A percentile compares a stretch with the other conserved stretches of the same genome.
Evolutionary conservation across 2,888 invertebrate genomes (phyloP).

Genomic region (Drosophila fulvimacula): DNA sequence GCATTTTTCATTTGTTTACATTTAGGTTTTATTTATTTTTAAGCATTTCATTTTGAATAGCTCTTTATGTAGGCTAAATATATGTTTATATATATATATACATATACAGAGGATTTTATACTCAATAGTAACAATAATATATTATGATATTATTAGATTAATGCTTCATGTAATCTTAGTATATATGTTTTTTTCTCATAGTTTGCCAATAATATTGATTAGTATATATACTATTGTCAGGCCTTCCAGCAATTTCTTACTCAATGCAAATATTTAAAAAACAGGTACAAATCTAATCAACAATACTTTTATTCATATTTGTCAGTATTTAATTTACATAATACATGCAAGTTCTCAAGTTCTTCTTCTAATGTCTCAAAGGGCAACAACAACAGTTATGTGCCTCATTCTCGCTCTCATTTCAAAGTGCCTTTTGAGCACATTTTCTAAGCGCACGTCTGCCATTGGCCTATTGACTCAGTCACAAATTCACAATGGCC

Average conservation of each 20-base stretch:
- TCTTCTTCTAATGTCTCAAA: neutral
- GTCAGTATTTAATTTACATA: too few species aligned
- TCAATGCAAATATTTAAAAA: neutral
- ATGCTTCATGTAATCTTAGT: too few species aligned
- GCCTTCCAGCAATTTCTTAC: neutral
- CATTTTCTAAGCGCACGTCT: neutral
- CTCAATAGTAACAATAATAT: neutral
- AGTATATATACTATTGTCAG: neutral
- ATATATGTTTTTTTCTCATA: too few species aligned
- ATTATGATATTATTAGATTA: too few species aligned
- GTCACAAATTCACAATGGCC: neutral
- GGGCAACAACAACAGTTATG: neutral
- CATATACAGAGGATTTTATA: neutral
- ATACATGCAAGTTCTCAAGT: too few species aligned
- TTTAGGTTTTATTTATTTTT: neutral
- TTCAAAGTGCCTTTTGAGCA: conserved; percentile 29
- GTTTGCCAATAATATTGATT: neutral
- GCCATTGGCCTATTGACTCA: conserved; percentile 46
- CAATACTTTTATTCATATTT: neutral
- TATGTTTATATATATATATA: too few species aligned
- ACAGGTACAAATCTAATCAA: too few species aligned
- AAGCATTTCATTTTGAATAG: neutral
- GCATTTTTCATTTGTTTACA: neutral
- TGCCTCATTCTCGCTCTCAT: neutral
- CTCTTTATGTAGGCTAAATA: neutral